Conservation (phyloP, 1,140 invertebrate species). For the Zelostemma sp. region DNA sequence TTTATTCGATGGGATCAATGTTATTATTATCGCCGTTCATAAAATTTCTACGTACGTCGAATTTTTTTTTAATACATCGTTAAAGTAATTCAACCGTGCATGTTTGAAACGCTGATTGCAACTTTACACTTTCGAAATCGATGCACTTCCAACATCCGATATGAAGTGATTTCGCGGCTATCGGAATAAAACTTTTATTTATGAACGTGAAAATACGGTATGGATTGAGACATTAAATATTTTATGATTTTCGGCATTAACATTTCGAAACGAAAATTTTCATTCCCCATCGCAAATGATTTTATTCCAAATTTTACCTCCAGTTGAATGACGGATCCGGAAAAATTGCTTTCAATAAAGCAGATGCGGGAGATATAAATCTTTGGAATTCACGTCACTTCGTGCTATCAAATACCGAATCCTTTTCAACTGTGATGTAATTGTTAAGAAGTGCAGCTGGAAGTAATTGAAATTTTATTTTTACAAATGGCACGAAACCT, state of each 20-base stretch:
- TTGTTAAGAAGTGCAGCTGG: constrained; percentile 11
- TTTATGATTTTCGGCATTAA: too few relatives aligned
- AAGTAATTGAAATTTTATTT: too few relatives aligned
- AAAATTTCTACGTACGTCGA: constrained; percentile 22
- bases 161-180: too few relatives aligned
- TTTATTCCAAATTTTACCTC: constrained; percentile 19
- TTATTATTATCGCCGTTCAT: constrained; percentile 26
- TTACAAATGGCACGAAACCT: too few relatives aligned
- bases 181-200: too few relatives aligned
- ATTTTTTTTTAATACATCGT: too few relatives aligned
- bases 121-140: too few relatives aligned
- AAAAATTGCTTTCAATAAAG: constrained; percentile 27
- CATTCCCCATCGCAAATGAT: constrained; percentile 8
- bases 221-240: too few relatives aligned
- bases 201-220: too few relatives aligned
- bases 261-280: constrained; percentile 3
- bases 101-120: too few relatives aligned
- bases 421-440: constrained; percentile 14
- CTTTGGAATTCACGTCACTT: constrained; percentile 5
- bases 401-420: constrained; percentile 1
- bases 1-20: constrained; percentile 27
- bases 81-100: too few relatives aligned
- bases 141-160: too few relatives aligned
- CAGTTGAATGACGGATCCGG: constrained; percentile 26
- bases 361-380: constrained; percentile 30